Base-by-base conservation (phyloP, 2,888 invertebrate species). In the Scaptodrosophila latifasciaeformis region DNA sequence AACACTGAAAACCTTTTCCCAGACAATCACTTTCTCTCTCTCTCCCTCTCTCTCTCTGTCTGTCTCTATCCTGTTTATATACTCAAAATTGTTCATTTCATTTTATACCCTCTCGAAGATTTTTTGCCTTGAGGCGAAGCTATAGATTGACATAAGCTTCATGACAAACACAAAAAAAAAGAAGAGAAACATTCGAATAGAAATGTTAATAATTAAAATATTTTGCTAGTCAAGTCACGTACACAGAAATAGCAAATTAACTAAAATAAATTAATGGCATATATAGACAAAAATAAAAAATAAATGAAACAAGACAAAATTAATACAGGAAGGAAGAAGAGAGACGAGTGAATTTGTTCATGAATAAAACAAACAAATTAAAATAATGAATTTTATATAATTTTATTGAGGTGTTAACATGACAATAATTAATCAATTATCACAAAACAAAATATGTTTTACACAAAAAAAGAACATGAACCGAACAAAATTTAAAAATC, bases 211-310 rank as follows among this genome's bases (percentile, higher is more conserved):
- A 77, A 77, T 79, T 70, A 67, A 77, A 55, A 44, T 60, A 48
- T 62, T 74, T 62, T 53, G 59, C 42, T 19, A 63, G 54, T 49
- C 70, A 17, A 51, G 51, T 65, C 75, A 75, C 81, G 75, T 75
- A 75, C n/a, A 47, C 72, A 57, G 39, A 75, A 68, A 78, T 64
- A 70, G 47, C 56, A 71, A 70, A 70, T 70, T 71, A 66, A 66
- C 62, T 46, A 58, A 50, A 37, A 58, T 5, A 15, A 61, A 60
- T 53, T 48, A 37, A 15, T 30, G 39, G 30, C 19, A 17, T 21
- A 12, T 42, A 19, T 27, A 3, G 37, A 13, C 45, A 19, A 29
- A 67, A 55, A 47, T 51, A 29, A 42, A 40, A 52, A 21, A 34
- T 17, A 44, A 48, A 48, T 4, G 7, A 3, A 29, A 17, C 9